Evolutionary conservation across 2,888 invertebrate species (phyloP), one percentile per base, ranked within the genome.

Genomic region (Heliothis peltigera): DNA sequence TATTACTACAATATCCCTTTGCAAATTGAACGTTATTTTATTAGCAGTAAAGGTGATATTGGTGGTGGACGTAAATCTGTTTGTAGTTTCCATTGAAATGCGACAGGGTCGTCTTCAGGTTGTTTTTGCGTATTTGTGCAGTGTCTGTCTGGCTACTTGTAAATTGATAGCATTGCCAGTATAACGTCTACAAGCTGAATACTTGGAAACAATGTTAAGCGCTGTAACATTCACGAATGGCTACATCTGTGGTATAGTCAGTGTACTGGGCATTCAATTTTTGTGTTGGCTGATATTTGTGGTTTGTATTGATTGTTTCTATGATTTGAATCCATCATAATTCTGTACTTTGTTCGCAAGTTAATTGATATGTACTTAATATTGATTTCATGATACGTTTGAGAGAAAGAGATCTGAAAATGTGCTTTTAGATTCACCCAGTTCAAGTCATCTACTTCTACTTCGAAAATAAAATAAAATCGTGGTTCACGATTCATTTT

Each of bases 81-180:
- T 69, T 68, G 77, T 73, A 66, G 75, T 70, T 52, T 71, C 66
- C 59, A 82, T 80, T 82, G 73, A 75, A 80, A 82, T 81, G 80
- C 79, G 75, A 64, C 77, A 69, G 79, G 78, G 81, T 75, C 76
- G 77, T 75, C 75, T 81, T 77, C 66, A 60, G 64, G 66, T 80
- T 83, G 76, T 83, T 83, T 85, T 79, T 84, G 71, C 84, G 73
- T 86, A 80, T 85, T 88, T 87, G 80, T 76, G 52, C 74, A 66
- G 80, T 84, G 76, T 81, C 77, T 75, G 82, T 81, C 77, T 79
- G 78, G 75, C 75, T 76, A 79, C 83, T 87, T 84, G 87, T 85
- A 76, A 88, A 89, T 87, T 88, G 87, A 88, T 88, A 87, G 86
- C 84, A 77, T 79, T 82, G 77, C 79, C 67, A 57, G 64, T 61